Evolutionary conservation across 2,888 invertebrate genomes (phyloP).

Genomic region (Myopa tessellatipennis): DNA sequence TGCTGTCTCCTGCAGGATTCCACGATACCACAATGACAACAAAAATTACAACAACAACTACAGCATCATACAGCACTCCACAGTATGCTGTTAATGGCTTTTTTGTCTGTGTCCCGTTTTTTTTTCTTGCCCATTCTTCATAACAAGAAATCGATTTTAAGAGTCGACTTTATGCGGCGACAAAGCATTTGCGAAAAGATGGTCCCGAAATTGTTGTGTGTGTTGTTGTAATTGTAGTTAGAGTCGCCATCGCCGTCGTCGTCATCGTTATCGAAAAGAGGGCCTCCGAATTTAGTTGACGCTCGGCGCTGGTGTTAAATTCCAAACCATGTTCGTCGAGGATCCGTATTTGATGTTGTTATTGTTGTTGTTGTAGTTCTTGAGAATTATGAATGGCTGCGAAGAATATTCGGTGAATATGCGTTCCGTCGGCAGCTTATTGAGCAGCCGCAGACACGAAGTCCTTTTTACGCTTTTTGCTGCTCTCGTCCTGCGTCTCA

Average conservation of each 20-base stretch:
- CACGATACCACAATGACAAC: background rate
- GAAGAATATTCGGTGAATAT: slow-evolving; percentile 15
- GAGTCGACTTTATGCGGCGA: slow-evolving; percentile 49
- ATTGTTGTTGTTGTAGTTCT: background rate
- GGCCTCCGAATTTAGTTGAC: background rate
- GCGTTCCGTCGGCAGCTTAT: background rate
- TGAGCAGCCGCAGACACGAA: slow-evolving; percentile 10
- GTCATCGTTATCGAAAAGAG: background rate
- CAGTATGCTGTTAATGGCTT: slow-evolving; percentile 52
- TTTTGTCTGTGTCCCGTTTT: slow-evolving; percentile 45
- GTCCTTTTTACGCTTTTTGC: background rate
- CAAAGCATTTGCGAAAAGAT: slow-evolving; percentile 40
- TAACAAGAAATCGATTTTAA: slow-evolving; percentile 45
- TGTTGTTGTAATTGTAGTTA: background rate
- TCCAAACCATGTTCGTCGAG: slow-evolving; percentile 25
- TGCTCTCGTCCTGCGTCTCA: background rate
- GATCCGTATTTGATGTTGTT: background rate
- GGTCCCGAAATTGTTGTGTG: slow-evolving; percentile 15
- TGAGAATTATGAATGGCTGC: slow-evolving; percentile 29
- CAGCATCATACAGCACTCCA: slow-evolving; percentile 33
- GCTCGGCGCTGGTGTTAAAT: slow-evolving; percentile 18
- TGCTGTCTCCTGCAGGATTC: background rate
- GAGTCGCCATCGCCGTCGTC: background rate
- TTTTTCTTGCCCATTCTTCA: slow-evolving; percentile 43
- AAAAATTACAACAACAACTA: slow-evolving; percentile 12